Conservation (phyloP, 2,888 invertebrate species). For the Ametastegia equiseti region DNA sequence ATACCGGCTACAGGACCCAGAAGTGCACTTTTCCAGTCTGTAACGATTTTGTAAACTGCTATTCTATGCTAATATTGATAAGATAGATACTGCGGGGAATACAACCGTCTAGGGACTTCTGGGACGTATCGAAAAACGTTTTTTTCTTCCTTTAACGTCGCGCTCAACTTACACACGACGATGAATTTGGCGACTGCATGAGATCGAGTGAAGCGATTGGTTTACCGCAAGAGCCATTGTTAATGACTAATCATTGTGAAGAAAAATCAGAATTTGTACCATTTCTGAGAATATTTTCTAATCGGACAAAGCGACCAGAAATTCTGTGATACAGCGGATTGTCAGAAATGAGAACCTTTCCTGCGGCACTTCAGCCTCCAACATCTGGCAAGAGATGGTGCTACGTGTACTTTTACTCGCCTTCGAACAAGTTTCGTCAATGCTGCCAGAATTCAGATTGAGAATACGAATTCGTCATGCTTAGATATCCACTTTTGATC, state of each 20-base stretch:
- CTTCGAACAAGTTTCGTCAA: not conserved
- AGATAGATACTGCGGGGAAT: constrained; percentile 62
- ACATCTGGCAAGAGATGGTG: constrained; percentile 62
- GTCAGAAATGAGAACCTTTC: constrained; percentile 54
- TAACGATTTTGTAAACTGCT: constrained; percentile 74
- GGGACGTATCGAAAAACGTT: constrained; percentile 62
- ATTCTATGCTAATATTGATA: constrained; percentile 74
- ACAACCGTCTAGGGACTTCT: constrained; percentile 64
- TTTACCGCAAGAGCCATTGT: not conserved
- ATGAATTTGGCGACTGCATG: not conserved
- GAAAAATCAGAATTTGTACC: too few species aligned
- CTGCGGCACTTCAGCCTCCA: constrained; percentile 54
- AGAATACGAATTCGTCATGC: not conserved
- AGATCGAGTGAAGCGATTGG: not conserved
- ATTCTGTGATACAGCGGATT: not conserved
- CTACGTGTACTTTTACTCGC: constrained; percentile 52
- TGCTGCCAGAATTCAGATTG: not conserved
- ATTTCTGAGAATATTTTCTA: too few species aligned
- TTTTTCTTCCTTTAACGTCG: constrained; percentile 13
- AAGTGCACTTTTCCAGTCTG: constrained; percentile 67
- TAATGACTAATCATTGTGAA: too few species aligned
- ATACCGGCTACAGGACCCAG: constrained; percentile 69
- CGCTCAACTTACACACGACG: constrained; percentile 12
- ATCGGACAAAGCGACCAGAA: not conserved
- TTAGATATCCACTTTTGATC: not conserved